Base-by-base conservation (phyloP, 2,888 invertebrate species). In the Drosophila nr. perissopoda region DNA sequence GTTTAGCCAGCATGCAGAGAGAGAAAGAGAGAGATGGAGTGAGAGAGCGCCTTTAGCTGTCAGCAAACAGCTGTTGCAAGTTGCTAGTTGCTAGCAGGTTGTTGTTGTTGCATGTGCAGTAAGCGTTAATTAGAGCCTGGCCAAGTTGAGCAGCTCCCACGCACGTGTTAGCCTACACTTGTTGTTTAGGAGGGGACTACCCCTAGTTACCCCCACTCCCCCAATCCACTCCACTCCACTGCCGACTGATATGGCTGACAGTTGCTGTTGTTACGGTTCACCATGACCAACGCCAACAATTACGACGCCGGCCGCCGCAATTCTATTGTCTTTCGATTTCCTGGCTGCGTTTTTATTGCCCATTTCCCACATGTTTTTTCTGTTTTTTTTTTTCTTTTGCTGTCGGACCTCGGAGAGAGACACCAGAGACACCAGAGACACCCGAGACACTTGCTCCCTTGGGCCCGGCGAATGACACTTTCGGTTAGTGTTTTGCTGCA, bases 241-340 rank as follows among this genome's bases (percentile, higher is more conserved):
- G 16, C 16, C 16, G 13, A n/a, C 52, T 63, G 59, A 45, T 18
- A 52, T 57, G 73, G 25, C 80, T 76, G 87, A 82, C 86, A 86
- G 86, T 88, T 88, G 88, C 86, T 82, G 84, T 87, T 87, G 87
- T 87, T 87, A 88, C 89, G 88, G 88, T 87, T 87, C 89, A 88
- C 89, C 87, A 87, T 87, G 89, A 88, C 89, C 89, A 88, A 87
- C 87, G 84, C 78, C 84, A 88, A 88, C 89, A 88, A 87, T 86
- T 87, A 82, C 78, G 66, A 48, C 45, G 69, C 69, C 72, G 72
- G 67, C 65, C 72, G 79, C 82, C 80, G 82, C 82, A 83, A 87
- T 89, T 89, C 89, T 89, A 87, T 87, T 87, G 87, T 87, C 83
- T 87, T 84, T 80, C 82, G 82, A 82, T 88, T 83, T 88, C 86